Evolutionary conservation across 2,888 invertebrate species (phyloP), one percentile per base, ranked within the genome.

Genomic region (Tinea semifulvella): DNA sequence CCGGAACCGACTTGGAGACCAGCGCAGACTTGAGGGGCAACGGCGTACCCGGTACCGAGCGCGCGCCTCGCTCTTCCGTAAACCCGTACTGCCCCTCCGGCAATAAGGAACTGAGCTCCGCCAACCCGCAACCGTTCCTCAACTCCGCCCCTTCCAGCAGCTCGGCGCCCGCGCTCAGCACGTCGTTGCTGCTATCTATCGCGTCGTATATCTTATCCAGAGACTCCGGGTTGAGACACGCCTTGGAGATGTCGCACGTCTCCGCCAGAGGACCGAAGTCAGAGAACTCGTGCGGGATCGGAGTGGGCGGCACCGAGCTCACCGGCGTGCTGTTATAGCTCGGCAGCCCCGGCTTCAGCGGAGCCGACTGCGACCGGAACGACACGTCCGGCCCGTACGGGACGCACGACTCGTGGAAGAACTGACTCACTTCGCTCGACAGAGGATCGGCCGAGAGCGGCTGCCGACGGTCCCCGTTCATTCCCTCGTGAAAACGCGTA

Each of bases 291-390:
- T 86, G 84, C 7, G 89, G 88, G 17, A 89, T 86, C 0, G 88
- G 88, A 1, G 89, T 88, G 42, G 86, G 86, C 0, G 86, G 86
- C 28, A 88, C 82, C 6, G 88, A 88, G 44, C 85, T 88, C 36
- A 84, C 86, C 1, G 85, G 85, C 4, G 88, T 82, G 49, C 73
- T 77, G 52, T 72, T 76, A 52, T 79, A 80, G 53, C 73, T 77
- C 40, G 73, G 73, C 13, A 82, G 61, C 61, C 84, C 86, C 49
- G 84, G 83, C 56, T 87, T 86, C 14, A 90, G 66, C 0, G 93
- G 93, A 42, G 92, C 93, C 10, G 92, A 92, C 56, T 92, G 92
- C 5, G 92, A 92, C 44, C 93, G 81, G 53, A 74, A 82, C 50
- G 74, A 65, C 48, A 48, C 65, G 46, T 82, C 77, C 13, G 75